A percentile compares a stretch with the other conserved stretches of the same genome.
Evolutionary conservation across 2,113 vertebrate genomes (phyloP).

Genomic region (Rutilus rutilus): DNA sequence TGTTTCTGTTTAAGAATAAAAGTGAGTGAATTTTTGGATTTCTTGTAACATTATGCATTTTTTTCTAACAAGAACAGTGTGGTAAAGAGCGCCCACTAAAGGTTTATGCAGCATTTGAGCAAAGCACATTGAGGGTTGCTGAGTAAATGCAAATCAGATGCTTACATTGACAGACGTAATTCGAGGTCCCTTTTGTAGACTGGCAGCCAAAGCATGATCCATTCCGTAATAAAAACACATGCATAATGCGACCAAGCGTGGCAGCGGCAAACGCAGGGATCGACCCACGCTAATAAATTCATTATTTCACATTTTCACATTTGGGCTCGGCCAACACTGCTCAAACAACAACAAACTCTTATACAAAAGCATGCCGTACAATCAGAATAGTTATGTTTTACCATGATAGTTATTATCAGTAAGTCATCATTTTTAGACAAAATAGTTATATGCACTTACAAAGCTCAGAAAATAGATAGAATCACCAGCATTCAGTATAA

Average conservation of each 20-base stretch:
- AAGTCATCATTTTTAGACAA: conserved; percentile 62
- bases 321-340: conserved; percentile 38
- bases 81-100: neutral
- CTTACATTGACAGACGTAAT: neutral
- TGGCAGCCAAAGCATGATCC: conserved; percentile 29
- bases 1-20: conserved; percentile 1
- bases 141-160: neutral
- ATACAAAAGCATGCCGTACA: conserved; percentile 63
- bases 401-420: conserved; percentile 31
- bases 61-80: neutral
- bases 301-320: conserved; percentile 21
- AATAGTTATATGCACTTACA: conserved; percentile 68
- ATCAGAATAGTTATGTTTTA: conserved; percentile 43
- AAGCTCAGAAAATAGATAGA: conserved; percentile 66
- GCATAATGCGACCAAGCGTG: conserved; percentile 14
- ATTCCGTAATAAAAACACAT: conserved; percentile 23
- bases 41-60: neutral
- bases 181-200: conserved; percentile 20
- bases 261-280: neutral
- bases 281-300: neutral
- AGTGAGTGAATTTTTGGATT: neutral
- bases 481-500: conserved; percentile 70
- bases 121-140: neutral
- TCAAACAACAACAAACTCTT: conserved; percentile 58
- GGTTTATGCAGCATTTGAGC: neutral